Evolutionary conservation across 2,797 vertebrate genomes (phyloP).

Genomic region (Danio aesculapii): DNA sequence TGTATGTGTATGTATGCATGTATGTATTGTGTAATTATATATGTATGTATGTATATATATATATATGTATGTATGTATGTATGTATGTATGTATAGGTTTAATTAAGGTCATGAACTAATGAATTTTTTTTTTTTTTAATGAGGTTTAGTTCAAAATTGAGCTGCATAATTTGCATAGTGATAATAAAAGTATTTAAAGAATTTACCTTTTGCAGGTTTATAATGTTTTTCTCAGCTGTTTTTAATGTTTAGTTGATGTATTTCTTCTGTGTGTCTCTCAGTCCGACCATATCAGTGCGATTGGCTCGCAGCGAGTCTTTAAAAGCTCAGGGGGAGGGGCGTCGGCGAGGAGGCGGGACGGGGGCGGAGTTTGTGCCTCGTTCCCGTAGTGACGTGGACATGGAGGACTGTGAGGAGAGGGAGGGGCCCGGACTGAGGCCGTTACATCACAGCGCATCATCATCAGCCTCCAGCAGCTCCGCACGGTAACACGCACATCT

Average conservation of each 20-base stretch:
- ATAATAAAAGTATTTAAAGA: no score
- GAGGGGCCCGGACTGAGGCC: constrained; percentile 81
- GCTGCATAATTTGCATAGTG: no score
- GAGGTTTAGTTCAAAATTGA: no score
- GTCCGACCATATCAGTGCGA: constrained; percentile 79
- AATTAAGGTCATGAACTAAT: no score
- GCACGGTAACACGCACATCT: constrained; percentile 72
- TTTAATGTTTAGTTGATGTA: neutral
- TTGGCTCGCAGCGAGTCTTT: constrained; percentile 92
- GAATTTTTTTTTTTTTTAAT: no score
- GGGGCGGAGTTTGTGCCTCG: constrained; percentile 88
- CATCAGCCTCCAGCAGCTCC: constrained; percentile 88
- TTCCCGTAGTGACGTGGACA: constrained; percentile 93
- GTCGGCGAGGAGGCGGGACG: constrained; percentile 78
- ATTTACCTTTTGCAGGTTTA: no score
- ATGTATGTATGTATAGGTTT: no score
- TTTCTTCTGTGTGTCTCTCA: constrained; percentile 62
- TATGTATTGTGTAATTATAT: no score
- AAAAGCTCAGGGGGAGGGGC: constrained; percentile 92
- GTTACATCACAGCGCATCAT: constrained; percentile 88
- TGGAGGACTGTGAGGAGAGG: constrained; percentile 88
- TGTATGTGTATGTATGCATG: no score
- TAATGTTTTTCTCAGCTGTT: no score
- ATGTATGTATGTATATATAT: no score
- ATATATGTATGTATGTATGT: no score